A percentile compares a stretch with the other conserved stretches of the same genome.
Conservation (phyloP, 2,888 invertebrate species). For the Neoitamus cyanurus region DNA sequence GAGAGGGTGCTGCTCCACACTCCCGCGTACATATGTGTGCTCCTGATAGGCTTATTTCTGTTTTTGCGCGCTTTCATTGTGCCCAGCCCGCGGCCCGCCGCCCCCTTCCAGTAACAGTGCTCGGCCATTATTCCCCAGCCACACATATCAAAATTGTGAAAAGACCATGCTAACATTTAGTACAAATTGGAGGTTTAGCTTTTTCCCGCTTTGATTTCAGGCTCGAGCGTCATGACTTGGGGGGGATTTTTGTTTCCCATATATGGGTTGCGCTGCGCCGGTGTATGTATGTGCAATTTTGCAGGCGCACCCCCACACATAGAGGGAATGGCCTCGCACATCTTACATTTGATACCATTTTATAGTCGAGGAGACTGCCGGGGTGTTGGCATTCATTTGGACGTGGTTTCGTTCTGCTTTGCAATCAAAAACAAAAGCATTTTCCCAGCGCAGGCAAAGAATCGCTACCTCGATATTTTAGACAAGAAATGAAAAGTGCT, state of each 20-base stretch:
- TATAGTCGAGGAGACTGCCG: background rate
- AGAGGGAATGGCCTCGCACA: background rate
- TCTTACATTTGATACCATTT: slow-evolving; percentile 22
- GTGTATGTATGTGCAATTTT: background rate
- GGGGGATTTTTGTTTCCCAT: background rate
- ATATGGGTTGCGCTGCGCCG: background rate
- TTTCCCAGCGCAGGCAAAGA: slow-evolving; percentile 18
- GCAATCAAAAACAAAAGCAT: slow-evolving; percentile 39
- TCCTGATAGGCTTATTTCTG: slow-evolving; percentile 27
- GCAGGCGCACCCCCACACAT: background rate
- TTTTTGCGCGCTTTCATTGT: slow-evolving; percentile 13
- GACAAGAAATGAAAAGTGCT: slow-evolving; percentile 37
- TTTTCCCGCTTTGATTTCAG: slow-evolving; percentile 19
- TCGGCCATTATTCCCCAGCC: slow-evolving; percentile 32
- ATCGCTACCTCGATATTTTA: slow-evolving; percentile 35
- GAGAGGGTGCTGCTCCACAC: background rate
- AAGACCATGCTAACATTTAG: slow-evolving; percentile 40
- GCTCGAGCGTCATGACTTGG: background rate
- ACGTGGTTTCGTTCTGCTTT: slow-evolving; percentile 41
- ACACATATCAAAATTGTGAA: slow-evolving; percentile 38
- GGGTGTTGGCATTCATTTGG: slow-evolving; percentile 39
- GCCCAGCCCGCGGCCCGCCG: background rate
- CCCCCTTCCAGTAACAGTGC: background rate
- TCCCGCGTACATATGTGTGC: background rate
- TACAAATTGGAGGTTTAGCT: slow-evolving; percentile 26